Base-by-base conservation (phyloP, 2,113 vertebrate genomes). In the Salvelinus fontinalis region DNA sequence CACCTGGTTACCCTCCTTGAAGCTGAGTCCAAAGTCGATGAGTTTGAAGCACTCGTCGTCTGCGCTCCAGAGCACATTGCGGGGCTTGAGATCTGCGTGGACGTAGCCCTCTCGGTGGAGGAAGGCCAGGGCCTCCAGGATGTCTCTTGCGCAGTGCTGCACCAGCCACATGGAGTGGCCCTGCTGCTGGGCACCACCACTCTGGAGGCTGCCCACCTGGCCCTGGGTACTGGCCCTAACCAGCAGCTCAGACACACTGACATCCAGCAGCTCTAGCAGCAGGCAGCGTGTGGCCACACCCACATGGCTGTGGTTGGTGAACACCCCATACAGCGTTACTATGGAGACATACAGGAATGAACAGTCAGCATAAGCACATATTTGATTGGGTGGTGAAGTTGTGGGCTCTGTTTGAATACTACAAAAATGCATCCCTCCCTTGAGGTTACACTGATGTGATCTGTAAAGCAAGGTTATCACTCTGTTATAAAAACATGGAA, bases 161-260 rank as follows among this genome's bases (percentile, higher is more conserved):
- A 98, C 95, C 73, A 96, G 93, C 97, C 97, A 98, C 96, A 98
- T 95, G 85, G 97, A 98, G 82, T 97, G 97, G 72, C 97, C 96
- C 85, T 96, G 96, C 85, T 95, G 96, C 44, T 94, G 94, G 48
- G 80, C 59, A 75, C 88, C 85, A 0, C 79, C 86, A 71, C 75
- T 67, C 73, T 86, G 84, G 16, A 75, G 65, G 2, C 66, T 67
- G 31, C 68, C 65, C 51, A 24, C 44, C 44, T 14, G 66, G 13
- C 60, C 8, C 54, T 65, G 69, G 26, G 18, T 24, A 81, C 84
- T 95, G 79, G 92, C 94, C 81, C 95, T 93, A 76, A 97, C 92
- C 89, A 99, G 88, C 92, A 99, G 87, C 81, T 99, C 97, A 0
- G 97, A 99, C 84, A 99, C 97, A 0, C 96, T 99, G 89, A 97